Evolutionary conservation across 2,888 invertebrate species (phyloP).

Genomic region (Eupsilia transversa): DNA sequence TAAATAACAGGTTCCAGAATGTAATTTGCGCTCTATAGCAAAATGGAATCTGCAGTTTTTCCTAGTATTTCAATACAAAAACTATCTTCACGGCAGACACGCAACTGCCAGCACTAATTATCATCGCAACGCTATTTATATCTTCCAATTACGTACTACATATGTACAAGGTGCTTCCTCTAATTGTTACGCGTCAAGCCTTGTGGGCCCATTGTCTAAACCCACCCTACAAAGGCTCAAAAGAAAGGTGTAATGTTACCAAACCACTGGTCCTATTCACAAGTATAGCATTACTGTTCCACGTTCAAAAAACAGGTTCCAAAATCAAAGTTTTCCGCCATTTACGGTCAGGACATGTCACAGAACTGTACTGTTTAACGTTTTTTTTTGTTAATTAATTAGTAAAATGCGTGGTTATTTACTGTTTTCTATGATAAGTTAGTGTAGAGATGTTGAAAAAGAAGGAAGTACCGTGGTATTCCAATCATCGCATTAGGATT

Average conservation of each 20-base stretch:
- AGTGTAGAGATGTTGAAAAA: conserved; percentile 85
- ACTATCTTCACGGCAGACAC: conserved; percentile 44
- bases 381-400: conserved; percentile 54
- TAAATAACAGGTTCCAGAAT: conserved; percentile 24
- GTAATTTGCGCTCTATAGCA: conserved; percentile 6
- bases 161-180: conserved; percentile 69
- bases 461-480: conserved; percentile 86
- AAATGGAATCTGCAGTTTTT: conserved; percentile 29
- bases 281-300: conserved; percentile 62
- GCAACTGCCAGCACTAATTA: conserved; percentile 64
- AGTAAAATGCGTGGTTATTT: conserved; percentile 68
- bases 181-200: conserved; percentile 65
- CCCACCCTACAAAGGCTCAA: conserved; percentile 71
- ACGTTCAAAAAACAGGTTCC: conserved; percentile 78
- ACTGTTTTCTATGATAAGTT: conserved; percentile 64
- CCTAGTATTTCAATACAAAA: conserved; percentile 40
- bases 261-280: conserved; percentile 58
- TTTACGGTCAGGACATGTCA: conserved; percentile 73
- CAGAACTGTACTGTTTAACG: conserved; percentile 57
- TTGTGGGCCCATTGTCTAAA: conserved; percentile 75
- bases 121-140: conserved; percentile 72
- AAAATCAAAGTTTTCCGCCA: conserved; percentile 73
- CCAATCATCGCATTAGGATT: conserved; percentile 82
- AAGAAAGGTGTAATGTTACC: conserved; percentile 77
- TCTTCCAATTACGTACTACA: conserved; percentile 61